Percentiles rank a stretch among this genome's conserved stretches.
Evolutionary conservation across 2,888 invertebrate species (phyloP).

Genomic region (Caenorhabditis angaria): DNA sequence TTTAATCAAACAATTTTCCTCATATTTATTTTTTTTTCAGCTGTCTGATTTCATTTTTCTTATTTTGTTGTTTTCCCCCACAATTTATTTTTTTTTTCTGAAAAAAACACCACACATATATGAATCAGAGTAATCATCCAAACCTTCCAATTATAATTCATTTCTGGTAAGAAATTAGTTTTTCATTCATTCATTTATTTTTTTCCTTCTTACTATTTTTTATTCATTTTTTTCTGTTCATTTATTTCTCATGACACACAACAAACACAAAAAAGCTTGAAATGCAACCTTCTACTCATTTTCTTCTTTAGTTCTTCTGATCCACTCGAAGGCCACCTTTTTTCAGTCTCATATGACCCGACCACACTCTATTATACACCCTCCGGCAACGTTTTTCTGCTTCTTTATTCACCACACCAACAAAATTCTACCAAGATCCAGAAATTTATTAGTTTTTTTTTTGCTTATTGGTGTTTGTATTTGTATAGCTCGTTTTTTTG

Average conservation of each 20-base stretch:
- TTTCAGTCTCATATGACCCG: constrained; percentile 43
- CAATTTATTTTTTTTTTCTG: not conserved
- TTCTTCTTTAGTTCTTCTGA: constrained; percentile 17
- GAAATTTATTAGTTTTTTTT: constrained; percentile 19
- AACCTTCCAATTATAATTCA: not conserved
- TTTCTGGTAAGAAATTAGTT: not conserved
- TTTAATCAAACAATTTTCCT: too few relatives aligned
- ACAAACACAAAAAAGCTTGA: not conserved
- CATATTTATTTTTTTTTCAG: too few relatives aligned
- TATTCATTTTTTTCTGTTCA: not conserved
- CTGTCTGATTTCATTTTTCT: too few relatives aligned
- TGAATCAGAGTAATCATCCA: not conserved
- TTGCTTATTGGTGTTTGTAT: too few relatives aligned
- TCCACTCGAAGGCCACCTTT: constrained; percentile 27
- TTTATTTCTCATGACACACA: constrained; percentile 3
- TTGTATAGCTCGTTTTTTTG: too few relatives aligned
- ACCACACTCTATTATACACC: constrained; percentile 20
- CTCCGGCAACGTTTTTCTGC: constrained; percentile 21
- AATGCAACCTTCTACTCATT: constrained; percentile 2
- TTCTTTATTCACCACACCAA: constrained; percentile 26
- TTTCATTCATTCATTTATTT: not conserved
- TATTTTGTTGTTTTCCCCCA: too few relatives aligned
- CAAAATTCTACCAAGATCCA: too few relatives aligned
- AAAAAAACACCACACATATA: not conserved
- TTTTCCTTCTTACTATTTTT: not conserved